Conservation (phyloP, 2,113 vertebrate genomes). For the Hippopotamus amphibius region DNA sequence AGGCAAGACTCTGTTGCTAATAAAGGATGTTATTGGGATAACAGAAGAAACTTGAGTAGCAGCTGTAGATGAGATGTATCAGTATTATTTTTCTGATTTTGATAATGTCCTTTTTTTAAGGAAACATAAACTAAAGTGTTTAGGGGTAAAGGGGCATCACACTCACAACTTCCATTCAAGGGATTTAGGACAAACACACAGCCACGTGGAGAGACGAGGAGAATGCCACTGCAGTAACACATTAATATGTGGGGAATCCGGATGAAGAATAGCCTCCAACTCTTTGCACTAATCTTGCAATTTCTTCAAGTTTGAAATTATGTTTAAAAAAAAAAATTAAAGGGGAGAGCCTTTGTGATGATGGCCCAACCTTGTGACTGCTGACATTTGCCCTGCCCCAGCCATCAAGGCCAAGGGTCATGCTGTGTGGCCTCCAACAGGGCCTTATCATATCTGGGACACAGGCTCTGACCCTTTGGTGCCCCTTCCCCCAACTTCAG, state of each 20-base stretch:
- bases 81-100: not conserved
- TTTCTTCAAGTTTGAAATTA: not conserved
- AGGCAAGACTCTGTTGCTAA: not conserved
- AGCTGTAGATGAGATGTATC: not conserved
- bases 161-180: not conserved
- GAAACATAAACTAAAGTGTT: not conserved
- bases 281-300: not conserved
- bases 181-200: not conserved
- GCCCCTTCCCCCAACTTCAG: too few species aligned
- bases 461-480: not conserved
- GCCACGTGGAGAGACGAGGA: not conserved
- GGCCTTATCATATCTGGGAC: not conserved
- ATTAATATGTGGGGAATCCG: not conserved
- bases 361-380: not conserved
- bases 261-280: not conserved
- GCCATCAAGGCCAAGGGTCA: not conserved
- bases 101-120: not conserved
- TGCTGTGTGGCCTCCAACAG: not conserved
- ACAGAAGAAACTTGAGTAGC: not conserved
- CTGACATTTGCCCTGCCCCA: not conserved
- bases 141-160: not conserved
- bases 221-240: not conserved
- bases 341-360: not conserved
- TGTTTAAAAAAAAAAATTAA: not conserved
- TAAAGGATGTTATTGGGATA: not conserved